Conservation (phyloP, 2,888 invertebrate species). For the Lithophane leautieri region DNA sequence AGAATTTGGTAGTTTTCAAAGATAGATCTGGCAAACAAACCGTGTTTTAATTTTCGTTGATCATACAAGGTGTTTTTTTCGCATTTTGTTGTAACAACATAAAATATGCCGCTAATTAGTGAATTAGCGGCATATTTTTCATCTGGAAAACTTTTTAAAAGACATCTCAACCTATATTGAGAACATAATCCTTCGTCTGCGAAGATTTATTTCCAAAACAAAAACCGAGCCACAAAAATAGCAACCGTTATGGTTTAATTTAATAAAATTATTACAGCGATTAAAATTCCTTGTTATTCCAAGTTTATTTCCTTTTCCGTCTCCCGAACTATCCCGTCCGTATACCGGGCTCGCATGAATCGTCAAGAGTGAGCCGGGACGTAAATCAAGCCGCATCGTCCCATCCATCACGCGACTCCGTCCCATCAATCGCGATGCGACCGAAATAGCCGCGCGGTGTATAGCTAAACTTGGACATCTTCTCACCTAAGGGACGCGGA, state of each 20-base stretch:
- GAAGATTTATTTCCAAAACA: slow-evolving; percentile 43
- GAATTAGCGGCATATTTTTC: not conserved
- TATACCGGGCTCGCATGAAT: slow-evolving; percentile 80
- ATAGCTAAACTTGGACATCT: slow-evolving; percentile 75
- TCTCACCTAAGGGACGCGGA: slow-evolving; percentile 73
- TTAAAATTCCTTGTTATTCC: slow-evolving; percentile 70
- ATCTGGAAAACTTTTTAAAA: not conserved
- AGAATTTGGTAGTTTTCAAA: not conserved
- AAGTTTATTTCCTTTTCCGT: slow-evolving; percentile 68
- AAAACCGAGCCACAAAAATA: slow-evolving; percentile 52
- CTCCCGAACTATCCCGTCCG: slow-evolving; percentile 48
- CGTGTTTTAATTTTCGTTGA: not conserved
- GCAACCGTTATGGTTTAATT: slow-evolving; percentile 50
- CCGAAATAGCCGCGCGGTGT: slow-evolving; percentile 83
- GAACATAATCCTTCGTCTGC: slow-evolving; percentile 7
- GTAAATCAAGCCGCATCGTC: slow-evolving; percentile 85
- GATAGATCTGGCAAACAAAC: not conserved
- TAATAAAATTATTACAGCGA: slow-evolving; percentile 66
- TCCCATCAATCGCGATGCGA: slow-evolving; percentile 83
- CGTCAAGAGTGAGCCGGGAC: slow-evolving; percentile 77
- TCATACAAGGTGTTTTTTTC: too few relatives aligned
- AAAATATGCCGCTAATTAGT: too few relatives aligned
- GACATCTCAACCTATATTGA: not conserved
- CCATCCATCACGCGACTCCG: slow-evolving; percentile 86
- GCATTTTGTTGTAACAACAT: too few relatives aligned